Base-by-base conservation (phyloP, 2,888 invertebrate genomes). In the Ellobium chinense region DNA sequence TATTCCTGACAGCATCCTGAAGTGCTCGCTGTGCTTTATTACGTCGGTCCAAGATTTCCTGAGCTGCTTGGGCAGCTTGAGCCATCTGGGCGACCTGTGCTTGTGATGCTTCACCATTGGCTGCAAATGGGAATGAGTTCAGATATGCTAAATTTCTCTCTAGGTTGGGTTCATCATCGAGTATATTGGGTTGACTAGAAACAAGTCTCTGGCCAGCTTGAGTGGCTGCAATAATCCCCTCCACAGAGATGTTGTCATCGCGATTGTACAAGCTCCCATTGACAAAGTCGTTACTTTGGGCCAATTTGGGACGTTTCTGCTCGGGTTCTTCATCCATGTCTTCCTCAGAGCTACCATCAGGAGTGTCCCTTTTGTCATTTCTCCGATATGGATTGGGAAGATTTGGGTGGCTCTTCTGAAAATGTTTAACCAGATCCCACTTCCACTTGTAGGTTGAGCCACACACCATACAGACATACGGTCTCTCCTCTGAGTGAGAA, bases 351-450 rank as follows among this genome's bases (percentile, higher is more conserved):
- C 78, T 82, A 62, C 65, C 70, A 70, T 84, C 84, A 34, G 85
- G 86, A 58, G 86, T 85, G 76, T 90, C 90, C 65, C 90, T 73
- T 37, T 80, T 80, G 60, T 80, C 80, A 80, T 80, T 80, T n/a
- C 80, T 73, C 12, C 80, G 92, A 76, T 80, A 91, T 4, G 92
- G 93, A 84, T 93, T 93, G 4, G 91, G 90, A 34, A 91, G 87
- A 29, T 87, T 85, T 60, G 85, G 87, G 78, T 93, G 93, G 73
- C 90, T 89, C 80, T 92, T 91, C 73, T 92, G 91, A 85, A 92
- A 93, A 82, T 93, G 93, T 75, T 91, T 90, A 24, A 91, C 92
- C 62, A 93, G 86, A 83, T 92, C 92, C 91, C 92, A 92, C 79
- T 92, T 91, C 92, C 92, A 92, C 76, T 92, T 91, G 87, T 92